These are phyloP conservation scores for Zaprionus capensis DNA, from an alignment of 1,140 invertebrate species.

Conservation along the genomic window DNA sequence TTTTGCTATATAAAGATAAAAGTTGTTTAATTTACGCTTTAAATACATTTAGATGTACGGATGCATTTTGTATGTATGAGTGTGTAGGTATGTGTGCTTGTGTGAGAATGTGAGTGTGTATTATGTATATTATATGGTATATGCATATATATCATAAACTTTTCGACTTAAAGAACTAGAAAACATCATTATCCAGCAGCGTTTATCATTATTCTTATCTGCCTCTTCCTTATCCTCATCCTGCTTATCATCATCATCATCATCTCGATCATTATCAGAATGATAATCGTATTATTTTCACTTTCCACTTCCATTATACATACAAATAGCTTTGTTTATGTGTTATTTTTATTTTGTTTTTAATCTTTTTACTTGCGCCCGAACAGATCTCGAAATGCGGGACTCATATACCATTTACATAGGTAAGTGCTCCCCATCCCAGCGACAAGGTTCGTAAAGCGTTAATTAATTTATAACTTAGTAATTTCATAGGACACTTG, in stretches of 20 bases:
- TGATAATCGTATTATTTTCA: conserved; percentile 4
- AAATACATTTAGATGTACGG: conserved; percentile 65
- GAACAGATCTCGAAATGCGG: conserved; percentile 1
- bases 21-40: conserved; percentile 58
- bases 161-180: conserved; percentile 75
- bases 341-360: background rate
- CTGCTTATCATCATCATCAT: conserved; percentile 26
- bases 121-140: conserved; percentile 25
- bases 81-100: conserved; percentile 13
- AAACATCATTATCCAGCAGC: conserved; percentile 62
- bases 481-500: conserved; percentile 55
- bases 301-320: conserved; percentile 36
- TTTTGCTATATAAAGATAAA: conserved; percentile 36
- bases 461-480: conserved; percentile 60
- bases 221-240: conserved; percentile 39
- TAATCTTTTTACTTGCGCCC: conserved; percentile 21
- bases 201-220: conserved; percentile 37
- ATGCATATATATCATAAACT: conserved; percentile 67
- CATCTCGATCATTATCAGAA: conserved; percentile 18
- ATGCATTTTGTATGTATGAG: conserved; percentile 44
- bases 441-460: conserved; percentile 20
- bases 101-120: conserved; percentile 13
- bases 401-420: background rate
- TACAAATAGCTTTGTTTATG: conserved; percentile 32
- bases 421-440: background rate